Conservation (phyloP, 2,888 invertebrate genomes). For the Drosophila cracens region DNA sequence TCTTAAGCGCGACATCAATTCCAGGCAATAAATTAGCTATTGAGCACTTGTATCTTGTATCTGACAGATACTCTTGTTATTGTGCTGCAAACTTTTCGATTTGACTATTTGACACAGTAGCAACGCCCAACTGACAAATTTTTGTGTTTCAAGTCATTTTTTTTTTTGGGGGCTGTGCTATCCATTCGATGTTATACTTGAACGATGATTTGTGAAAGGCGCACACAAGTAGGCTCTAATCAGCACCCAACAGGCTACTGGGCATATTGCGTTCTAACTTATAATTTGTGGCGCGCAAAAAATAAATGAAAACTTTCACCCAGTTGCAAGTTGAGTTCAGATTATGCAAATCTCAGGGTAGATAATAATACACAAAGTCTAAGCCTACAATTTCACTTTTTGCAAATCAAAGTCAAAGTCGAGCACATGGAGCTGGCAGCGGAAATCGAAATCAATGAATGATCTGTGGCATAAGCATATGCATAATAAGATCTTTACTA, state of each 20-base stretch:
- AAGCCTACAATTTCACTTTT: constrained; percentile 72
- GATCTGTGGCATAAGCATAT: constrained; percentile 29
- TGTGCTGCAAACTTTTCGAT: constrained; percentile 17
- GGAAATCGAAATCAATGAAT: constrained; percentile 58
- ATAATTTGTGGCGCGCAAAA: constrained; percentile 58
- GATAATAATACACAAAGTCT: constrained; percentile 23
- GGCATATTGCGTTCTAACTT: constrained; percentile 65
- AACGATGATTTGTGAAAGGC: constrained; percentile 75
- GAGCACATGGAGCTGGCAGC: constrained; percentile 47
- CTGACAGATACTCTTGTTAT: constrained; percentile 62
- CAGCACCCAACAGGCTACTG: constrained; percentile 51
- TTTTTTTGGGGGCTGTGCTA: constrained; percentile 25
- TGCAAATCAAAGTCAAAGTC: constrained; percentile 60
- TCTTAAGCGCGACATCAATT: constrained; percentile 68
- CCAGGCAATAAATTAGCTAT: constrained; percentile 66
- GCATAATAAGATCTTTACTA: constrained; percentile 31
- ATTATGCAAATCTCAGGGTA: constrained; percentile 68
- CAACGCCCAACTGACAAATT: constrained; percentile 80
- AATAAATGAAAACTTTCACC: constrained; percentile 61
- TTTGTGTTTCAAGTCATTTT: constrained; percentile 38
- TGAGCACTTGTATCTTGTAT: constrained; percentile 61
- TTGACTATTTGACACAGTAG: constrained; percentile 68
- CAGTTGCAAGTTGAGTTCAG: constrained; percentile 30
- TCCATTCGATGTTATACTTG: constrained; percentile 22
- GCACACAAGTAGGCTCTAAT: constrained; percentile 4